Percentiles rank a stretch among this genome's conserved stretches.
These are phyloP conservation scores for Corapipo altera DNA, from an alignment of 2,113 vertebrate genomes.

Conservation along the genomic window DNA sequence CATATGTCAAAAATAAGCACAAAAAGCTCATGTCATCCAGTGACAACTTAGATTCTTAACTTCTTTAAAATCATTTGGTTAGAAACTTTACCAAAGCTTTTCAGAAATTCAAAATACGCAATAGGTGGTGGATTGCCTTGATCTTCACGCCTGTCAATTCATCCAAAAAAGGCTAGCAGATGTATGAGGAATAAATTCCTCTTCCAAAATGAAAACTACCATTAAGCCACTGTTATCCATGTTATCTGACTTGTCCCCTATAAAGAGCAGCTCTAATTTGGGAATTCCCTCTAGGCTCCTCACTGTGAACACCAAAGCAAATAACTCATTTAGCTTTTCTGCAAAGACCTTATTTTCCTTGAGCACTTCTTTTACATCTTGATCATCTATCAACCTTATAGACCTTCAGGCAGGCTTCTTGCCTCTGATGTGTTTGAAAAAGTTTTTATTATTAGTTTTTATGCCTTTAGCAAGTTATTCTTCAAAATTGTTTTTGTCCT, in stretches of 20 bases:
- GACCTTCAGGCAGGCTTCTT: conserved; percentile 52
- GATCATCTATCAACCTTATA: conserved; percentile 64
- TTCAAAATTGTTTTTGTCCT: conserved; percentile 56
- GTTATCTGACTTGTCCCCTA: conserved; percentile 13
- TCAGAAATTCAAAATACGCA: background rate
- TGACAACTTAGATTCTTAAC: background rate
- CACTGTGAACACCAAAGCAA: conserved; percentile 48
- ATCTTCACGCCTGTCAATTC: background rate
- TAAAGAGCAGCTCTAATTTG: conserved; percentile 26
- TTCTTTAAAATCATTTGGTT: background rate
- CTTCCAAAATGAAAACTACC: background rate
- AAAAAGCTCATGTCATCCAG: accelerated
- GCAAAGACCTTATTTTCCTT: conserved; percentile 52
- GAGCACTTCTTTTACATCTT: conserved; percentile 65
- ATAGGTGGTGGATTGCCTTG: background rate
- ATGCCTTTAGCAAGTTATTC: conserved; percentile 66
- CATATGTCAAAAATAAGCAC: background rate
- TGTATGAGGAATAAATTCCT: background rate
- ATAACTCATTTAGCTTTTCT: conserved; percentile 62
- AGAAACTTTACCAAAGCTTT: background rate
- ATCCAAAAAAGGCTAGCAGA: background rate
- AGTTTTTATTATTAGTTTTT: conserved; percentile 65
- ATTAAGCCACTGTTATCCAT: conserved; percentile 9
- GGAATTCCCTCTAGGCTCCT: conserved; percentile 55
- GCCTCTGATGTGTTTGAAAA: conserved; percentile 55